These are phyloP conservation scores for Spizella passerina DNA, from an alignment of 2,797 vertebrate genomes.

Conservation along the genomic window DNA sequence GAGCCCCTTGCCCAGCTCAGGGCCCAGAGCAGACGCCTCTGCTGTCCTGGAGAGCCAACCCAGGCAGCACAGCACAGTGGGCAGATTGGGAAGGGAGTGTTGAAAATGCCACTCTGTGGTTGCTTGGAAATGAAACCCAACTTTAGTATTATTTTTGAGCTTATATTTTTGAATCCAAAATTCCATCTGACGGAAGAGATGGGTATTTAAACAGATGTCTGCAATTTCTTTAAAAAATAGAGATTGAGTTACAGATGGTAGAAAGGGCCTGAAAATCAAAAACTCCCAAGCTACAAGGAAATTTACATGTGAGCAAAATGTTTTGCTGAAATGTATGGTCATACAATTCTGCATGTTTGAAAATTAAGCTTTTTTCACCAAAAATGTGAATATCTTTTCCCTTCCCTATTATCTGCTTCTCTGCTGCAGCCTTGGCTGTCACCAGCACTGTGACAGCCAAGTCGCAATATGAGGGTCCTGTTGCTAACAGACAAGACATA, in stretches of 20 bases:
- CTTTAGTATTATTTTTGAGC: conserved; percentile 46
- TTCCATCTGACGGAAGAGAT: conserved; percentile 61
- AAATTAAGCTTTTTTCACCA: conserved; percentile 1
- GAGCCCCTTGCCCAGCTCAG: fast-evolving
- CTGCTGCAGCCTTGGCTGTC: neutral
- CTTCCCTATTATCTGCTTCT: neutral
- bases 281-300: conserved; percentile 37
- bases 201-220: conserved; percentile 74
- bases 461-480: neutral
- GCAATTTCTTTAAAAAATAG: conserved; percentile 63
- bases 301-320: conserved; percentile 61
- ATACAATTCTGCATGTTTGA: conserved; percentile 22
- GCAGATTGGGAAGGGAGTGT: neutral
- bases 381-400: neutral
- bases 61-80: neutral
- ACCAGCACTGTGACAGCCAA: neutral
- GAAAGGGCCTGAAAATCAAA: conserved; percentile 59
- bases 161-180: conserved; percentile 58
- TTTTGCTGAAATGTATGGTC: conserved; percentile 42
- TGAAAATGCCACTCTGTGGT: conserved; percentile 34
- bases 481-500: neutral
- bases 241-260: conserved; percentile 71
- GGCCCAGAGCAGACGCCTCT: neutral
- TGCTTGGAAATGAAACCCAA: conserved; percentile 55
- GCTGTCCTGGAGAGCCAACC: fast-evolving